phyloP scores from a whole-genome alignment of 2,113 vertebrate genomes.

The Paratilapia polleni region DNA sequence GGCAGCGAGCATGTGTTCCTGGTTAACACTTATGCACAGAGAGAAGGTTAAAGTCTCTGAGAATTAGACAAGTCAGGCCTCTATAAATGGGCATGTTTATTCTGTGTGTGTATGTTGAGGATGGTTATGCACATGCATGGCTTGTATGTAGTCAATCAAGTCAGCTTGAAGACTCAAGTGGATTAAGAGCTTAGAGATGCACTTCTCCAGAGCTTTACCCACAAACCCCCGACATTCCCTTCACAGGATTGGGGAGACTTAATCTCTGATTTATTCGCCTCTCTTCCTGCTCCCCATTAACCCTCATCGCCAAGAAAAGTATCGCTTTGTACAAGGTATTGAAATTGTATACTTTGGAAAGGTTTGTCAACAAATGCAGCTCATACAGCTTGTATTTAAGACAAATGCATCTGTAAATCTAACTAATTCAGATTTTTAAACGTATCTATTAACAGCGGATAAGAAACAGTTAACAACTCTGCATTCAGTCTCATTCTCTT shows the following conservation, averaged over 20 bases:
- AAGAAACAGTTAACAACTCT: fast-evolving
- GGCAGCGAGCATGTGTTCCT: constrained; percentile 51
- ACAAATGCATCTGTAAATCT: neutral
- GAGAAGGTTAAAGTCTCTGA: constrained; percentile 14
- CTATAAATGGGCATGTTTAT: constrained; percentile 1
- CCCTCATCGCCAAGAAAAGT: neutral
- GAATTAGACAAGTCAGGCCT: constrained; percentile 11
- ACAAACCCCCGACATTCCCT: constrained; percentile 35
- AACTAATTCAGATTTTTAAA: neutral
- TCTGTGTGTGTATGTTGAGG: neutral
- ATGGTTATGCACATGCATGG: neutral
- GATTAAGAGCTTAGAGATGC: constrained; percentile 70
- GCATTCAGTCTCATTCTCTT: neutral
- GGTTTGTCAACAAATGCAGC: neutral
- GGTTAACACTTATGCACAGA: constrained; percentile 43
- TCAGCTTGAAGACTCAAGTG: constrained; percentile 51
- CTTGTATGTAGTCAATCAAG: constrained; percentile 1
- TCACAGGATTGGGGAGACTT: constrained; percentile 32
- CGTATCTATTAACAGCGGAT: neutral
- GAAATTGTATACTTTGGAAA: neutral
- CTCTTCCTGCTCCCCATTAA: constrained; percentile 18
- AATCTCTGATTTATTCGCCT: constrained; percentile 55
- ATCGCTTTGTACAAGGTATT: neutral
- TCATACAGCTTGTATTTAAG: neutral
- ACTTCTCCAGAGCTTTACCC: constrained; percentile 54